Evolutionary conservation across 2,888 invertebrate genomes (phyloP).

Genomic region (Platerodrilus igneus): DNA sequence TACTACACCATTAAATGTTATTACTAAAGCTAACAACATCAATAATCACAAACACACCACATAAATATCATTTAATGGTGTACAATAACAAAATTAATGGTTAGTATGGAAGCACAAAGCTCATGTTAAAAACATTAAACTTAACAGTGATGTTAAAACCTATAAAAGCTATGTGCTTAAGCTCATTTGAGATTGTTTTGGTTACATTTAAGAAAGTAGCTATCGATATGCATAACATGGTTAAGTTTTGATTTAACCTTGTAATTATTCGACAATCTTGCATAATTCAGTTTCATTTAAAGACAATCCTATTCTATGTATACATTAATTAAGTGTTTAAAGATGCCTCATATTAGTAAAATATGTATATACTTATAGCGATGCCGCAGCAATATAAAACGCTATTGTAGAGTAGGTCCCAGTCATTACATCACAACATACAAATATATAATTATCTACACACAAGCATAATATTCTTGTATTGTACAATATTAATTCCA

Average conservation of each 20-base stretch:
- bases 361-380: slow-evolving; percentile 19
- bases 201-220: slow-evolving; percentile 18
- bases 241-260: no score
- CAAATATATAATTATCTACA: slow-evolving; percentile 17
- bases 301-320: no score
- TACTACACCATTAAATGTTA: slow-evolving; percentile 16
- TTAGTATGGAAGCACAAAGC: slow-evolving; percentile 26
- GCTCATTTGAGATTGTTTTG: slow-evolving; percentile 35
- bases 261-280: no score
- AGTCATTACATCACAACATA: slow-evolving; percentile 39
- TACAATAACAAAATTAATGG: slow-evolving; percentile 4
- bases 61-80: slow-evolving; percentile 9
- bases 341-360: slow-evolving; percentile 14
- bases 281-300: no score
- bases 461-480: slow-evolving; percentile 12
- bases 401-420: slow-evolving; percentile 39
- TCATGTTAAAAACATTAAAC: slow-evolving; percentile 14
- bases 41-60: background rate
- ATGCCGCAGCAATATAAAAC: slow-evolving; percentile 29
- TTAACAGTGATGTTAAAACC: slow-evolving; percentile 32
- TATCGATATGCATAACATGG: slow-evolving; percentile 24
- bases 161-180: slow-evolving; percentile 40
- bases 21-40: slow-evolving; percentile 7
- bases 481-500: no score
- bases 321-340: slow-evolving; percentile 7